phyloP scores from a whole-genome alignment of 2,113 vertebrate species.

The Pycnonotus jocosus region DNA sequence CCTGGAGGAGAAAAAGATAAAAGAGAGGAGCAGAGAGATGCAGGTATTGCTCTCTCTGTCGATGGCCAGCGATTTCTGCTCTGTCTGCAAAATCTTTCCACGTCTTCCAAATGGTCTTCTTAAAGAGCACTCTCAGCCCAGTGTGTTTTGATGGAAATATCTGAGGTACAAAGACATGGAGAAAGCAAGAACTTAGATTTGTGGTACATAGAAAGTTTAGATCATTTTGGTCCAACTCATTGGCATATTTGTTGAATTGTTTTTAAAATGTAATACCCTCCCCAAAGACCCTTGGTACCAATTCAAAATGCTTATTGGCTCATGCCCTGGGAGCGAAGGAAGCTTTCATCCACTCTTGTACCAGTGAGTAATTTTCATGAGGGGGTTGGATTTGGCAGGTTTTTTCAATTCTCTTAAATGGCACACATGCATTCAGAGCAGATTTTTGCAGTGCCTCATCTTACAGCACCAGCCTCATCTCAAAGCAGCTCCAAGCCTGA shows the following conservation, averaged over 20 bases:
- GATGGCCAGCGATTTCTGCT: not conserved
- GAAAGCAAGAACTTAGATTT: not conserved
- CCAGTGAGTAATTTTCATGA: not conserved
- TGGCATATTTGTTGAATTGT: not conserved
- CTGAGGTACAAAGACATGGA: not conserved
- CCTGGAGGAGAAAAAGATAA: not conserved
- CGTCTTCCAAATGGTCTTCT: not conserved
- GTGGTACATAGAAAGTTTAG: not conserved
- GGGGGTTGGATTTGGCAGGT: not conserved
- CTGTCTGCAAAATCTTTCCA: not conserved
- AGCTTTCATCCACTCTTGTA: not conserved
- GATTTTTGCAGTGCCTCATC: not conserved
- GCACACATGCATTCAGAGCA: fast-evolving
- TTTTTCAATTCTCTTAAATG: not conserved
- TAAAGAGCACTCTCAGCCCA: not conserved
- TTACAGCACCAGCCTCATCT: not conserved
- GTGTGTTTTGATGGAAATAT: not conserved
- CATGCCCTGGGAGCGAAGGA: not conserved
- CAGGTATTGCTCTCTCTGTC: not conserved
- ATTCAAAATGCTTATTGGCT: not conserved
- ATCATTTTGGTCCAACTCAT: not conserved
- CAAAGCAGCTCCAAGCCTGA: not conserved
- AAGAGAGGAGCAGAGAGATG: not conserved
- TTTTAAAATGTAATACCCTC: not conserved
- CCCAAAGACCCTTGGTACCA: not conserved